These are phyloP conservation scores for Callospermophilus lateralis DNA, from an alignment of 2,113 vertebrate species.

Conservation along the genomic window DNA sequence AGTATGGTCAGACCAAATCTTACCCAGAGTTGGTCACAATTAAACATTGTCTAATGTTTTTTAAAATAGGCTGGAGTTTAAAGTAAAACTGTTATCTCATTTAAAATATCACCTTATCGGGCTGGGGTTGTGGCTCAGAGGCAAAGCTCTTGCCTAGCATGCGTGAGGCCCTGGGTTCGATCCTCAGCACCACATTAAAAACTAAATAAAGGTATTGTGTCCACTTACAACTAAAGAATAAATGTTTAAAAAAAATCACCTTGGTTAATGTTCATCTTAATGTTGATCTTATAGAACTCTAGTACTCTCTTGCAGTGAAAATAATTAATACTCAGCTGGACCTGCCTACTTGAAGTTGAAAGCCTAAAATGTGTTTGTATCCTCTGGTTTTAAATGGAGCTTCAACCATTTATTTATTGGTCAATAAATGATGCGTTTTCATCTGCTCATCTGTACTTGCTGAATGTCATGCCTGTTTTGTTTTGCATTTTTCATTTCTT, in stretches of 20 bases:
- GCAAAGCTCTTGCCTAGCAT: too few species aligned
- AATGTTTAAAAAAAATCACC: too few species aligned
- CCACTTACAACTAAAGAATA: too few species aligned
- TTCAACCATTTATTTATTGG: conserved; percentile 28
- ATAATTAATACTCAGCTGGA: neutral
- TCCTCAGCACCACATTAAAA: too few species aligned
- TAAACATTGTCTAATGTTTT: conserved; percentile 37
- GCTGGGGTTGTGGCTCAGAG: too few species aligned
- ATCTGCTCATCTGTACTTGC: neutral
- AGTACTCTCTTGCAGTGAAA: neutral
- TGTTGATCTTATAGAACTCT: conserved; percentile 4
- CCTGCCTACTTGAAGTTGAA: conserved; percentile 51
- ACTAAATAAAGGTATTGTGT: too few species aligned
- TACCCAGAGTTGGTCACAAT: neutral
- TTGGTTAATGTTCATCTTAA: conserved; percentile 42
- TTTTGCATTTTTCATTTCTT: conserved; percentile 34
- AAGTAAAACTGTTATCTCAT: neutral
- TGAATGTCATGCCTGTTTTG: neutral
- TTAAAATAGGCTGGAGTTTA: conserved; percentile 8
- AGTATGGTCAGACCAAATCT: conserved; percentile 77
- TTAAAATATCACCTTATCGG: neutral
- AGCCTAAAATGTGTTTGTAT: neutral
- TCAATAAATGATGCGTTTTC: neutral
- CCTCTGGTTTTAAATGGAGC: neutral
- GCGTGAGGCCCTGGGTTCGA: too few species aligned